A percentile compares a stretch with the other conserved stretches of the same genome.
Conservation (phyloP, 2,888 invertebrate genomes). For the Isotomurus palustris region DNA sequence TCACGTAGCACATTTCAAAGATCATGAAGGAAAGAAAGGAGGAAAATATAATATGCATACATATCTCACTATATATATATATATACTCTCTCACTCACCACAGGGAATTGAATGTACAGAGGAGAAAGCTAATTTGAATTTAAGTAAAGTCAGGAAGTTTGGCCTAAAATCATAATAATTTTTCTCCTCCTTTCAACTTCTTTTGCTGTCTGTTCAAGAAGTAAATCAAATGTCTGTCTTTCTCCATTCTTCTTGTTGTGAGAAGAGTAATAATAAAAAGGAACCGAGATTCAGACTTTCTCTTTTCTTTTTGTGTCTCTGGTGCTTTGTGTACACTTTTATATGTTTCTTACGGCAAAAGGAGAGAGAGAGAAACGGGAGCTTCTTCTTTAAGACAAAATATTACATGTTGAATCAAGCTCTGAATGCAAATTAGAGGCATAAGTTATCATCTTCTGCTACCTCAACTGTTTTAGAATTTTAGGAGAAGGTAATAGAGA, state of each 20-base stretch:
- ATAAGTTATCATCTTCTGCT: slow-evolving; percentile 1
- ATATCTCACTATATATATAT: no score
- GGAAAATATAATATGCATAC: neutral
- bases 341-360: neutral
- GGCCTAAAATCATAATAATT: neutral
- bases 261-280: neutral
- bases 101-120: slow-evolving; percentile 1
- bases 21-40: neutral
- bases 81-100: no score
- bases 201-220: neutral
- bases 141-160: slow-evolving; percentile 3
- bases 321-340: no score
- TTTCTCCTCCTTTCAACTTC: neutral
- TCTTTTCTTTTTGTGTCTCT: no score
- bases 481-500: no score
- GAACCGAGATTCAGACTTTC: neutral
- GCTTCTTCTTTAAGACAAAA: slow-evolving; percentile 2
- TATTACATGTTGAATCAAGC: slow-evolving; percentile 7
- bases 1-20: slow-evolving; percentile 1
- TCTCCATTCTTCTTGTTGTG: no score
- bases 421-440: slow-evolving; percentile 7
- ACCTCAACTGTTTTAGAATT: no score
- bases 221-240: neutral
- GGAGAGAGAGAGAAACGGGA: neutral
- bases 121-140: slow-evolving; percentile 18